A percentile compares a stretch with the other conserved stretches of the same genome.
Conservation (phyloP, 2,113 vertebrate species). For the Erpornis zantholeuca region DNA sequence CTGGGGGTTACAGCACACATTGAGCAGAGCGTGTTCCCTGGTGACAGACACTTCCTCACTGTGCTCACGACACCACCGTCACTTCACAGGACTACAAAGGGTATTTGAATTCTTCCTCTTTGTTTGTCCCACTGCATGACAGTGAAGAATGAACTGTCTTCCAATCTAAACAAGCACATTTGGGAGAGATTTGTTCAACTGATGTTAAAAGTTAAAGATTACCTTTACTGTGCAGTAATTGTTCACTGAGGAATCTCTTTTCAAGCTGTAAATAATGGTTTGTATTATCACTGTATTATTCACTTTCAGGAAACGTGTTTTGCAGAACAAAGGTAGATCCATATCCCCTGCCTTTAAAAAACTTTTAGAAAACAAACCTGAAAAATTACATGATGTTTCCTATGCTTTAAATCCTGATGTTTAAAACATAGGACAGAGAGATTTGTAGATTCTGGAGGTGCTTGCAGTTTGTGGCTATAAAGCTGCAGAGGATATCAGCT, state of each 20-base stretch:
- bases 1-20: neutral
- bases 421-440: neutral
- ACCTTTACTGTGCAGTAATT: neutral
- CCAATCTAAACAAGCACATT: neutral
- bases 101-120: neutral
- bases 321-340: neutral
- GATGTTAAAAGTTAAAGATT: neutral
- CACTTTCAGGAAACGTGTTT: neutral
- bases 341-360: neutral
- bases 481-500: neutral
- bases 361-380: neutral
- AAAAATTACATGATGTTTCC: neutral
- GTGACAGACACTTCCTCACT: neutral
- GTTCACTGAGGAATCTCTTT: neutral
- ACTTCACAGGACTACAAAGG: neutral
- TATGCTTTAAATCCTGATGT: neutral
- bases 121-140: neutral
- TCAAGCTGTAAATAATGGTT: neutral
- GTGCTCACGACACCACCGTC: neutral
- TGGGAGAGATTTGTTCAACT: neutral
- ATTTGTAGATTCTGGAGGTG: neutral
- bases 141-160: neutral
- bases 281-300: neutral
- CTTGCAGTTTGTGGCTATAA: neutral
- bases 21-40: neutral